Evolutionary conservation across 2,888 invertebrate genomes (phyloP).

Genomic region (Polyommatus iphigenia): DNA sequence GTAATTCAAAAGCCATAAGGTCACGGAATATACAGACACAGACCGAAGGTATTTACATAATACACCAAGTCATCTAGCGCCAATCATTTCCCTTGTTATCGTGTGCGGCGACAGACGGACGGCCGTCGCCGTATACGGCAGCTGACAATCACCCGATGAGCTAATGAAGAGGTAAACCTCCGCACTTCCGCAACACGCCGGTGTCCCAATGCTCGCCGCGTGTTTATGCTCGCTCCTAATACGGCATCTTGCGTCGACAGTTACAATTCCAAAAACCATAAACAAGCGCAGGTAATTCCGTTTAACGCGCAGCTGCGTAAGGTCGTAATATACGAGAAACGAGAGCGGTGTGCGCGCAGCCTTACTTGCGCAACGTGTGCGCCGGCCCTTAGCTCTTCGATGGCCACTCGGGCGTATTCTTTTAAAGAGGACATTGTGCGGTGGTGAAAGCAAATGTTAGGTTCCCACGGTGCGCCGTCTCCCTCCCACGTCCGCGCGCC

Average conservation of each 20-base stretch:
- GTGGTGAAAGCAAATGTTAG: conserved; percentile 53
- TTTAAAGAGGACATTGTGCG: conserved; percentile 40
- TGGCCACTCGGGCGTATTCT: conserved; percentile 40
- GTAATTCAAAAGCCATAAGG: not conserved
- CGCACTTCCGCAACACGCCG: not conserved
- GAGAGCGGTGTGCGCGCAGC: not conserved
- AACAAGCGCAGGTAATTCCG: not conserved
- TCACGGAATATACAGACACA: not conserved
- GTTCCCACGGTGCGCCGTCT: conserved; percentile 49
- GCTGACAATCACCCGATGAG: not conserved
- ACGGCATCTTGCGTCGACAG: not conserved
- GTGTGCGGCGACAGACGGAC: not conserved
- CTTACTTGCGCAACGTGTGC: conserved; percentile 14
- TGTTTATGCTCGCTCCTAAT: not conserved
- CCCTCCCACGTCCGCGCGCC: conserved; percentile 39
- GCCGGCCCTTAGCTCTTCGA: conserved; percentile 32
- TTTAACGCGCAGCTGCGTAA: not conserved
- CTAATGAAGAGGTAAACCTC: conserved; percentile 15
- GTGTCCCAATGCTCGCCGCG: not conserved
- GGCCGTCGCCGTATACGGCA: not conserved
- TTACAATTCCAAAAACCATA: not conserved
- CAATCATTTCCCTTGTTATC: not conserved
- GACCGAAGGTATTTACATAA: not conserved
- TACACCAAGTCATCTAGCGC: not conserved
- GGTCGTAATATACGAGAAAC: not conserved